phyloP scores from a whole-genome alignment of 2,797 vertebrate genomes.

The Holocentrus rufus region DNA sequence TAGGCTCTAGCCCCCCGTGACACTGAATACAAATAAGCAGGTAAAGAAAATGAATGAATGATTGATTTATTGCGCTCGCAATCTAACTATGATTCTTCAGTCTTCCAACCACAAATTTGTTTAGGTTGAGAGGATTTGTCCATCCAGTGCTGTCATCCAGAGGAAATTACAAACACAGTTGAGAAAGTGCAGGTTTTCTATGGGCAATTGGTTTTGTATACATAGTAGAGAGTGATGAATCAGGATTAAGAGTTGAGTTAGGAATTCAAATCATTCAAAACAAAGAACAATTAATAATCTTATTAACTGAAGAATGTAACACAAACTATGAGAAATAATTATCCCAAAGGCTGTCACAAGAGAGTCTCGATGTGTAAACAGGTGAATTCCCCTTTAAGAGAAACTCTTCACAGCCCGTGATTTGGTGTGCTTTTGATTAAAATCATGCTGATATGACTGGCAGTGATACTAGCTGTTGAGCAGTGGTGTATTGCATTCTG shows the following conservation, averaged over 20 bases:
- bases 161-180: conserved; percentile 1
- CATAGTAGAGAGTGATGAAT: no score
- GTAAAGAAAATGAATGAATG: no score
- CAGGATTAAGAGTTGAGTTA: no score
- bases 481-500: not conserved
- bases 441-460: not conserved
- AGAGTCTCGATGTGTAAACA: not conserved
- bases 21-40: no score
- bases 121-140: conserved; percentile 10
- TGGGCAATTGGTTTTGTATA: no score
- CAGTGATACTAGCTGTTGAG: not conserved
- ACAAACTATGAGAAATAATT: not conserved
- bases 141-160: not conserved
- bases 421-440: not conserved
- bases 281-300: not conserved
- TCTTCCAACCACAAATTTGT: conserved; percentile 3
- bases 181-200: not conserved
- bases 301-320: no score
- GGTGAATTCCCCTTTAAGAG: not conserved
- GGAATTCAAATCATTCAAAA: not conserved
- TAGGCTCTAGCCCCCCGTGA: no score
- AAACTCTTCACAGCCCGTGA: not conserved
- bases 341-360: not conserved
- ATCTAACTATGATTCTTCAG: conserved; percentile 1
- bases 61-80: not conserved